Conservation (phyloP, 2,113 vertebrate genomes). For the Probosciger aterrimus region DNA sequence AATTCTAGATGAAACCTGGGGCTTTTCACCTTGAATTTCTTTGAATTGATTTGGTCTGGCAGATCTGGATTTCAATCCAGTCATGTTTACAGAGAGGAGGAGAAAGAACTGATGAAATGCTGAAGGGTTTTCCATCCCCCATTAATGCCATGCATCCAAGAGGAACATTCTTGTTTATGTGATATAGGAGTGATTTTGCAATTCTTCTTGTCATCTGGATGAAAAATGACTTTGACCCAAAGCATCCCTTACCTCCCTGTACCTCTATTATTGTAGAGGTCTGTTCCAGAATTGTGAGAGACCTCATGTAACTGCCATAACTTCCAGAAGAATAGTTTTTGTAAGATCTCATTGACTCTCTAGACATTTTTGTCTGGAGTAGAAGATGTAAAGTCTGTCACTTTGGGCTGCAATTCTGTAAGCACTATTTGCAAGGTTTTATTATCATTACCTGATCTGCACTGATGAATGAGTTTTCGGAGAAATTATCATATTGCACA, state of each 20-base stretch:
- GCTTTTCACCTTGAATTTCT: not conserved
- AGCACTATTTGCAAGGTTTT: not conserved
- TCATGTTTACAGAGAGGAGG: not conserved
- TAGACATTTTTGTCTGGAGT: not conserved
- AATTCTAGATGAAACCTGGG: not conserved
- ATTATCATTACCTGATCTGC: not conserved
- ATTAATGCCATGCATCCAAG: not conserved
- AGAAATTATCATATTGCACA: not conserved
- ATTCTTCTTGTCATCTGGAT: not conserved
- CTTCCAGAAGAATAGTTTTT: not conserved
- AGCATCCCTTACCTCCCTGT: not conserved
- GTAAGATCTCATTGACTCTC: not conserved
- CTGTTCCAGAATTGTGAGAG: not conserved
- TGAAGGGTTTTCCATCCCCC: not conserved
- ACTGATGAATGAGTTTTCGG: not conserved
- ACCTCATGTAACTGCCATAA: not conserved
- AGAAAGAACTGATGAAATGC: not conserved
- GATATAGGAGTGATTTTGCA: not conserved
- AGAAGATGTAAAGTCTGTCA: not conserved
- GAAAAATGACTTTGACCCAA: not conserved
- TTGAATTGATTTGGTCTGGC: not conserved
- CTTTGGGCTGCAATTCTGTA: not conserved
- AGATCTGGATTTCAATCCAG: not conserved
- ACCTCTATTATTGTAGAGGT: not conserved
- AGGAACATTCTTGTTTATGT: not conserved